These are phyloP conservation scores for Lasioglossum leucozonium DNA, from an alignment of 2,888 invertebrate genomes.

Conservation along the genomic window DNA sequence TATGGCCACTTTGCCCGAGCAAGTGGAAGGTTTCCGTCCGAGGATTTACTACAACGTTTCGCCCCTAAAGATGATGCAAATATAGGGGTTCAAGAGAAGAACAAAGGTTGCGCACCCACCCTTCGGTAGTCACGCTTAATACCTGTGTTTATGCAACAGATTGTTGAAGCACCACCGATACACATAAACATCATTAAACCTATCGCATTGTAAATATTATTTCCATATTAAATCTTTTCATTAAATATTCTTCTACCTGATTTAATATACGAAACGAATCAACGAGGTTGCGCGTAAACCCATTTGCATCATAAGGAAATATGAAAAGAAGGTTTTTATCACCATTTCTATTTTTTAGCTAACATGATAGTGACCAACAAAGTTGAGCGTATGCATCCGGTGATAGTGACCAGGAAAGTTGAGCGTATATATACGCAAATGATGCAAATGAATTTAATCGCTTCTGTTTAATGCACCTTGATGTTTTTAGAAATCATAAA, in stretches of 20 bases:
- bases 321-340: too few species aligned
- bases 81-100: conserved; percentile 28
- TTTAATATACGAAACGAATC: too few species aligned
- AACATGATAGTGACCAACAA: too few species aligned
- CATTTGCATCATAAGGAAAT: too few species aligned
- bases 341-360: too few species aligned
- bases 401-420: too few species aligned
- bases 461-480: too few species aligned
- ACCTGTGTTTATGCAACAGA: conserved; percentile 34
- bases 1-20: conserved; percentile 13
- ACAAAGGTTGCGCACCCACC: conserved; percentile 38
- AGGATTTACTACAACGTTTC: conserved; percentile 27
- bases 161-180: conserved; percentile 6
- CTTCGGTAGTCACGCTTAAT: conserved; percentile 18
- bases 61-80: conserved; percentile 27
- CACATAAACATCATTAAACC: not conserved
- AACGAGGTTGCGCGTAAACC: too few species aligned
- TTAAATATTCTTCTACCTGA: not conserved
- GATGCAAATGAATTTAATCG: too few species aligned
- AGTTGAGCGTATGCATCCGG: too few species aligned
- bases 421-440: too few species aligned
- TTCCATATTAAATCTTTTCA: not conserved
- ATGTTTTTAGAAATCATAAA: too few species aligned
- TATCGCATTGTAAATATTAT: not conserved
- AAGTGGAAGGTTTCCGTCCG: conserved; percentile 40